phyloP scores from a whole-genome alignment of 2,113 vertebrate genomes.

The Chaetura pelagica region DNA sequence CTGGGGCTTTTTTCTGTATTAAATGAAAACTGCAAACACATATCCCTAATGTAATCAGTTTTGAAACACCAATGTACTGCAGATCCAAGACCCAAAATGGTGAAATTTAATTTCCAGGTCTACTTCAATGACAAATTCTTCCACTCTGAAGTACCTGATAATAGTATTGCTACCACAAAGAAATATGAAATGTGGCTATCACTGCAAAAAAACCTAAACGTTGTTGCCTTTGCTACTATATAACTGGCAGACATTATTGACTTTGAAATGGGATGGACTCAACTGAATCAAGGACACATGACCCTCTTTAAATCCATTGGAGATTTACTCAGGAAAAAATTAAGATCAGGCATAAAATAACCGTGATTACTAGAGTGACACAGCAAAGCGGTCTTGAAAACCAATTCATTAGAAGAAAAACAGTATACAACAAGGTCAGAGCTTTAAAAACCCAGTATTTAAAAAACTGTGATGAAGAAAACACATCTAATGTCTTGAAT shows the following conservation, averaged over 20 bases:
- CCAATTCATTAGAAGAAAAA: background rate
- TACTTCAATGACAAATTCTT: background rate
- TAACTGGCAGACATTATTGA: background rate
- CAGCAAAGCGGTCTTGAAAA: background rate
- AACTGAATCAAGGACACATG: background rate
- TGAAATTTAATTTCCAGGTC: background rate
- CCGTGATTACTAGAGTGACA: background rate
- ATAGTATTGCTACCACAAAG: background rate
- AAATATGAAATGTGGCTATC: background rate
- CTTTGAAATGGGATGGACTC: background rate
- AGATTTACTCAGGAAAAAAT: background rate
- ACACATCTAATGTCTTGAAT: background rate
- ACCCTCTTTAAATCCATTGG: background rate
- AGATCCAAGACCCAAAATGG: rapidly evolving
- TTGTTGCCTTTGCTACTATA: background rate
- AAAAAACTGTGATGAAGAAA: background rate
- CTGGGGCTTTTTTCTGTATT: background rate
- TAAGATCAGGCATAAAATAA: background rate
- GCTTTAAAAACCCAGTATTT: background rate
- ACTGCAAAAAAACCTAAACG: background rate
- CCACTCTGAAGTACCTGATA: background rate
- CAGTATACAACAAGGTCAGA: background rate
- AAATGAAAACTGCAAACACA: background rate
- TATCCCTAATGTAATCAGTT: background rate
- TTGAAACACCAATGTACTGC: background rate